These are phyloP conservation scores for honey bee (Apis mellifera) DNA, from an alignment of 1,140 invertebrate species.

Conservation along the genomic window Amel_HAv3.1 CM009937.2:11417001-11417500, in stretches of 20 bases:
- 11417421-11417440: not conserved
- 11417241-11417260: not conserved
- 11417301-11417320: slow-evolving; percentile 44
- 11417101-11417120: too few relatives aligned
- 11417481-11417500: not conserved
- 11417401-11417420: slow-evolving; percentile 14
- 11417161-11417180: too few relatives aligned
- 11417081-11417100: too few relatives aligned
- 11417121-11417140: too few relatives aligned
- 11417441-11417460: not conserved
- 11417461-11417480: not conserved
- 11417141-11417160: not conserved
- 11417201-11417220: slow-evolving; percentile 52
- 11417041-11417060: too few relatives aligned
- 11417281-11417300: slow-evolving; percentile 43
- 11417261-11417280: slow-evolving; percentile 6
- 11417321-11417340: not conserved
- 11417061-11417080: too few relatives aligned
- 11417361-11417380: not conserved
- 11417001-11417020: too few relatives aligned
- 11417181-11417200: slow-evolving; percentile 18
- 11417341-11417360: slow-evolving; percentile 30
- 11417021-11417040: too few relatives aligned
- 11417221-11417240: slow-evolving; percentile 36
- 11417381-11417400: slow-evolving; percentile 1